phyloP scores from a whole-genome alignment of 2,888 invertebrate species.

The Leptinotarsa juncta region DNA sequence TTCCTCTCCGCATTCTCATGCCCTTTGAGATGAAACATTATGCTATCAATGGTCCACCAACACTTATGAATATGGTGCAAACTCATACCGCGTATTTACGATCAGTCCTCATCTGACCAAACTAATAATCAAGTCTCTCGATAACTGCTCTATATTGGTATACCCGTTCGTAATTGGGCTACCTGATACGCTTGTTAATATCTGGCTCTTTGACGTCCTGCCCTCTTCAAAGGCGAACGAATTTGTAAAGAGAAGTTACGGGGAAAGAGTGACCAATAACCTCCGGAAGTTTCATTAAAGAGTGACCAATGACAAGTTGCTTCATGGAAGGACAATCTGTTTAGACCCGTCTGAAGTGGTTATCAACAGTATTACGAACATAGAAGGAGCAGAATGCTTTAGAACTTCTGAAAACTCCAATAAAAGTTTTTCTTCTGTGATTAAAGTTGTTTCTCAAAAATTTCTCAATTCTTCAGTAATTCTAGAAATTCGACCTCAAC shows the following conservation, averaged over 20 bases:
- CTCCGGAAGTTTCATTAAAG: background rate
- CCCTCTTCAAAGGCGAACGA: background rate
- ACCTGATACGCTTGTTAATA: background rate
- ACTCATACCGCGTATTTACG: background rate
- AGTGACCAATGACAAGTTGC: background rate
- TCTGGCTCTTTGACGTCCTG: background rate
- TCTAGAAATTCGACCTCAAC: no score
- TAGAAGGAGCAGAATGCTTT: no score
- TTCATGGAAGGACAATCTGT: background rate
- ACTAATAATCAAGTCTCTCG: background rate
- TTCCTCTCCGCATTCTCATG: no score
- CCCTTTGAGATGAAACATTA: background rate
- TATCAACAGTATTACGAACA: background rate
- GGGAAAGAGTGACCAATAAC: background rate
- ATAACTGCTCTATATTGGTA: background rate
- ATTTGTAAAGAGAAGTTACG: background rate
- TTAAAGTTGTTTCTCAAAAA: no score
- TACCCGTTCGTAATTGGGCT: background rate
- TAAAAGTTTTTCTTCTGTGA: no score
- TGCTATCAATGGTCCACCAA: background rate
- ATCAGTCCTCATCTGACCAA: slow-evolving; percentile 3
- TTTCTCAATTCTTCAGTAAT: no score
- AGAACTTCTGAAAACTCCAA: no score
- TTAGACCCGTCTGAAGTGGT: background rate
- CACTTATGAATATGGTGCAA: no score